Conservation (phyloP, 2,888 invertebrate genomes). For the Elysia crispata region DNA sequence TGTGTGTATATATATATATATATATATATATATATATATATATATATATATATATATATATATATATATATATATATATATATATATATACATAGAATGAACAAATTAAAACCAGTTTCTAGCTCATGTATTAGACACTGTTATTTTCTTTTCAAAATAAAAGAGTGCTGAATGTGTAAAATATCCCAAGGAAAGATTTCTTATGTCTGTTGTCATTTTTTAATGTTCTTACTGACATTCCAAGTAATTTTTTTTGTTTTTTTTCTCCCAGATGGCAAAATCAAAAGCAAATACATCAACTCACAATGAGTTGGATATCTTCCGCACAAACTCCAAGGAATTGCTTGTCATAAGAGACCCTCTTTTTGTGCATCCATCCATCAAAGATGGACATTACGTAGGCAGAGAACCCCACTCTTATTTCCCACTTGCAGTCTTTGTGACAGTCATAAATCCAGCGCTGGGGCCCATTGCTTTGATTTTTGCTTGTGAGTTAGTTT, state of each 20-base stretch:
- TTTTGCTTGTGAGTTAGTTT: constrained; percentile 64
- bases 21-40: too few species aligned
- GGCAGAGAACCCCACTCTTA: constrained; percentile 67
- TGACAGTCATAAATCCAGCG: constrained; percentile 65
- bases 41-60: too few species aligned
- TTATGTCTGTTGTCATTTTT: too few species aligned
- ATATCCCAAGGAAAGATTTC: too few species aligned
- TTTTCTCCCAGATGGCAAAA: constrained; percentile 44
- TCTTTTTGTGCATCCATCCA: constrained; percentile 64
- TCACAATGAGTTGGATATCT: constrained; percentile 40
- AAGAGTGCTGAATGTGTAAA: too few species aligned
- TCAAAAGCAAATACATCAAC: constrained; percentile 48
- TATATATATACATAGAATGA: too few species aligned
- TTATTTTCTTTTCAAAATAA: too few species aligned
- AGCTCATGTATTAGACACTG: too few species aligned
- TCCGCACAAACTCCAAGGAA: constrained; percentile 59
- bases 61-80: too few species aligned
- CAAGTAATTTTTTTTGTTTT: neutral
- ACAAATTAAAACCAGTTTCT: too few species aligned
- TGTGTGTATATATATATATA: too few species aligned
- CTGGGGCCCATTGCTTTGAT: constrained; percentile 66
- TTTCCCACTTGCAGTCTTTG: constrained; percentile 61
- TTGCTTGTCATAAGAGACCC: constrained; percentile 70
- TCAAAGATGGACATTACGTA: constrained; percentile 65
- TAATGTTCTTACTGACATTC: too few species aligned